phyloP scores from a whole-genome alignment of 2,888 invertebrate species.

The Drosophila mettleri region DNA sequence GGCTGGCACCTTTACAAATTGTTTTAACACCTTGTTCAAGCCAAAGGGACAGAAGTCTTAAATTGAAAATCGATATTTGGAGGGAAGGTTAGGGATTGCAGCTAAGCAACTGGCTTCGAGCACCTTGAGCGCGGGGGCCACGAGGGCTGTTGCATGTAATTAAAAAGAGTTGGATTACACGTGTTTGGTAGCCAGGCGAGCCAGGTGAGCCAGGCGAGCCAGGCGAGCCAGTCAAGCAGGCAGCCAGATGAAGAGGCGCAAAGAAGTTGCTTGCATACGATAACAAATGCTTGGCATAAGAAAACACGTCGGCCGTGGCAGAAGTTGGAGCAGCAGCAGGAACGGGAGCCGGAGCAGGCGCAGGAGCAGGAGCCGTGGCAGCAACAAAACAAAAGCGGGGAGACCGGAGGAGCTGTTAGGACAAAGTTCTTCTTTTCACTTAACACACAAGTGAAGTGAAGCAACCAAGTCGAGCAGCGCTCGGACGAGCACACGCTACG shows the following conservation, averaged over 20 bases:
- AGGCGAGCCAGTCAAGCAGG: neutral
- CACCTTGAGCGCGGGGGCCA: constrained; percentile 42
- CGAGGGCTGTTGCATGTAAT: constrained; percentile 69
- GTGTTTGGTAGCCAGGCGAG: constrained; percentile 26
- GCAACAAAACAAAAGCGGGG: neutral
- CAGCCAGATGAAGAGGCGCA: constrained; percentile 29
- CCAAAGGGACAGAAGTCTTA: constrained; percentile 7
- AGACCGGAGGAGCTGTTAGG: constrained; percentile 23
- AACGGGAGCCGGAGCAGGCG: too few species aligned
- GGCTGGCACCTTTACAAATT: constrained; percentile 60
- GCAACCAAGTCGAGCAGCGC: constrained; percentile 44
- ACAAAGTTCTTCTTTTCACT: constrained; percentile 68
- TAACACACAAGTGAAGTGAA: constrained; percentile 67
- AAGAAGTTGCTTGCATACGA: constrained; percentile 46
- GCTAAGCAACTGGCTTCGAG: constrained; percentile 21
- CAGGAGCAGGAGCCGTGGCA: neutral
- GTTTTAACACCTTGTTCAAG: constrained; percentile 75
- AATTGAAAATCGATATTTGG: constrained; percentile 75
- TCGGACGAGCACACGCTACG: constrained; percentile 44
- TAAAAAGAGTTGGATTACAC: constrained; percentile 76
- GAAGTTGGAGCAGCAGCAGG: constrained; percentile 1
- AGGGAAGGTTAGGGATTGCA: constrained; percentile 53
- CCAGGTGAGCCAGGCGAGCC: constrained; percentile 11
- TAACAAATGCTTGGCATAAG: constrained; percentile 35
- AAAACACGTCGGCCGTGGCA: constrained; percentile 25